These are phyloP conservation scores for Allacma fusca DNA, from an alignment of 2,888 invertebrate species.

Conservation along the genomic window DNA sequence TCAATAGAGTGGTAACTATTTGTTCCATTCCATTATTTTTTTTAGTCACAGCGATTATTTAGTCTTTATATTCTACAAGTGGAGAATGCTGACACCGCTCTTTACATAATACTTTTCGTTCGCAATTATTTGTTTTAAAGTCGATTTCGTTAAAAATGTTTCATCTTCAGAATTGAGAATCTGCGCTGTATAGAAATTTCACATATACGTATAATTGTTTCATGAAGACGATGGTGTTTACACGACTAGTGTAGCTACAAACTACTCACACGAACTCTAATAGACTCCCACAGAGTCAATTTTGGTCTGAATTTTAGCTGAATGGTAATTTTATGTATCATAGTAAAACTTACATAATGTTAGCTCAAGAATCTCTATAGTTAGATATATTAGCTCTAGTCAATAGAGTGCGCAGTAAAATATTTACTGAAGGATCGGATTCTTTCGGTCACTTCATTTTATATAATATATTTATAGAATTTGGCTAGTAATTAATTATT, in stretches of 20 bases:
- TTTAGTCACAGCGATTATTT: not conserved
- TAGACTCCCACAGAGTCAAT: no score
- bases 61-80: not conserved
- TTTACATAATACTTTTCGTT: constrained; percentile 1
- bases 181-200: not conserved
- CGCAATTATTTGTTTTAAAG: not conserved
- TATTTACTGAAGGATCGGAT: constrained; percentile 20
- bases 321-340: not conserved
- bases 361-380: not conserved
- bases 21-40: not conserved
- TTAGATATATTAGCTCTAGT: not conserved
- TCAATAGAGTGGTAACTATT: not conserved
- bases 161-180: not conserved
- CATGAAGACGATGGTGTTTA: not conserved
- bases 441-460: not conserved
- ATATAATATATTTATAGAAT: not conserved
- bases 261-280: no score
- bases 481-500: not conserved
- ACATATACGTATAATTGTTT: not conserved
- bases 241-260: not conserved
- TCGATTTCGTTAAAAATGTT: not conserved
- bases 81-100: constrained; percentile 4
- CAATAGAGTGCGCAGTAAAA: constrained; percentile 20
- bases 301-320: not conserved
- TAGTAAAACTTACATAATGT: not conserved